Base-by-base conservation (phyloP, 2,888 invertebrate genomes). In the Heliconius cydno region DNA sequence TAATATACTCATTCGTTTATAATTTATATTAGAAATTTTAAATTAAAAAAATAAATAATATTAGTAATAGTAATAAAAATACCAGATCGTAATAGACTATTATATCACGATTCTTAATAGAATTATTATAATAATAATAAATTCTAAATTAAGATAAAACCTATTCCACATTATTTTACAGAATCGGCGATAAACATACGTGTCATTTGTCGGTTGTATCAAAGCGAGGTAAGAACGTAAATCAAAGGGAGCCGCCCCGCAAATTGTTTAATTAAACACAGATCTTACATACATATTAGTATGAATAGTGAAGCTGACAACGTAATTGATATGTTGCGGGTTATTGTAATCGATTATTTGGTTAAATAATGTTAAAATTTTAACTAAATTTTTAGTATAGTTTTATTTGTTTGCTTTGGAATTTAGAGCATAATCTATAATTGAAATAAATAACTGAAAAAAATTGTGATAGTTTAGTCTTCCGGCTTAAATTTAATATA, bases 161-260 rank as follows among this genome's bases (percentile, higher is more conserved):
- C 25, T 15, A 9, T n/a, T 82, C 81, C 83, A 82, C 28, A 60
- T 52, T 77, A 70, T 25, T 30, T 13, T 63, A 68, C 75, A 30
- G 66, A 41, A 79, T 79, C 81, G 85, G 83, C 86, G 83, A 86
- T 88, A 89, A 88, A 87, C 89, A 87, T 84, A 86, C 84, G 82
- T 88, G 87, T 88, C 87, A 90, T 90, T 90, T 88, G 87, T 88
- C 86, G 85, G 82, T 83, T 83, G 85, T 85, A 86, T 84, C 77
- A 85, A 80, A 82, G 83, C 81, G 86, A 88, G 88, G 88, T 88
- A 87, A 81, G 76, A 79, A 79, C 79, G 87, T 91, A 88, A 89
- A 91, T 91, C 89, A 90, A 81, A 72, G 41, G 73, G 74, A 34
- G 78, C 73, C 75, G 65, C 68, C 79, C 73, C 81, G 77, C 77